Conservation (phyloP, 2,797 vertebrate species). For the Eupleurogrammus muticus region DNA sequence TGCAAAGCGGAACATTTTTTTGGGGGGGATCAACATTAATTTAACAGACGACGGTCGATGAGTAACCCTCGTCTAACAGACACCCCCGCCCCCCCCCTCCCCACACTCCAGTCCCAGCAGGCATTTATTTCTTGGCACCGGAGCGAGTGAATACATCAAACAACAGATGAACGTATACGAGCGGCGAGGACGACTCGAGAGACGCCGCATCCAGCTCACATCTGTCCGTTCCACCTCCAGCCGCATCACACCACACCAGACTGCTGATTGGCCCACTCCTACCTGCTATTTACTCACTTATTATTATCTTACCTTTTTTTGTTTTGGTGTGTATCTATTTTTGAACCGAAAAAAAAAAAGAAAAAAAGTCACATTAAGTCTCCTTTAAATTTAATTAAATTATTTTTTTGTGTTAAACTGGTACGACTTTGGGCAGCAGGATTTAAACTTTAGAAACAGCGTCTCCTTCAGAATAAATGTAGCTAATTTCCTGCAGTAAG, state of each 20-base stretch:
- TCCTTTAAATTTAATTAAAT: not conserved
- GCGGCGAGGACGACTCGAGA: slow-evolving; percentile 56
- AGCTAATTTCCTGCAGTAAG: not conserved
- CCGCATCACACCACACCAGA: slow-evolving; percentile 9
- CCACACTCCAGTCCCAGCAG: slow-evolving; percentile 65
- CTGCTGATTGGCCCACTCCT: slow-evolving; percentile 21
- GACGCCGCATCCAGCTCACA: slow-evolving; percentile 65
- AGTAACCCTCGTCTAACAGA: slow-evolving; percentile 65
- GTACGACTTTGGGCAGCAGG: not conserved
- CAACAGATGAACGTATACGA: slow-evolving; percentile 77
- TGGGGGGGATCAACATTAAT: slow-evolving; percentile 67
- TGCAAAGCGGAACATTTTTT: slow-evolving; percentile 59
- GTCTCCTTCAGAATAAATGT: too few relatives aligned
- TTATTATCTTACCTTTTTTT: too few relatives aligned
- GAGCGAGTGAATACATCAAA: slow-evolving; percentile 75
- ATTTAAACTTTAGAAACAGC: too few relatives aligned
- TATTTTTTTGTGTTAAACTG: not conserved
- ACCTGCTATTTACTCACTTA: not conserved
- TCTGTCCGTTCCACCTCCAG: slow-evolving; percentile 62
- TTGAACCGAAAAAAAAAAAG: rapidly evolving
- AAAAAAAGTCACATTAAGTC: not conserved
- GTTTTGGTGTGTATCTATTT: not conserved
- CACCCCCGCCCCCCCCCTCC: not conserved
- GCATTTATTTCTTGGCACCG: slow-evolving; percentile 71
- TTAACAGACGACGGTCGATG: slow-evolving; percentile 72